These are phyloP conservation scores for human (Homo sapiens) DNA, from an alignment of 2,113 vertebrate species.

Conservation along the genomic window DNA sequence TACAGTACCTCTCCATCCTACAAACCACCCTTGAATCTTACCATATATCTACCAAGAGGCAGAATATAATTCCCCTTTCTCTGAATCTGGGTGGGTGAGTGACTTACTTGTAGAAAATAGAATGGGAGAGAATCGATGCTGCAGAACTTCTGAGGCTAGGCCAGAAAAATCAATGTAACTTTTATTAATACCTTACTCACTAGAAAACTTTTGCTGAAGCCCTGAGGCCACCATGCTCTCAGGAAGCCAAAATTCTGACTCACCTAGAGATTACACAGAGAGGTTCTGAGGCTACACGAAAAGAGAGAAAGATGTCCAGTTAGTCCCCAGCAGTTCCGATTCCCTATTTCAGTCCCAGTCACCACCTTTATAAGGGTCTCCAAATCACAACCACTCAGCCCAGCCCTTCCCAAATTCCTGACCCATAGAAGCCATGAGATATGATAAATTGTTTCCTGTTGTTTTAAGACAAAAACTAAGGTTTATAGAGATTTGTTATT, in stretches of 20 bases:
- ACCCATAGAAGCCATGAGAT: background rate
- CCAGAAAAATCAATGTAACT: background rate
- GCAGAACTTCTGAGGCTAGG: background rate
- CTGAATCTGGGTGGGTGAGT: background rate
- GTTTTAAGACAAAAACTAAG: background rate
- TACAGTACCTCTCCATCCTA: rapidly evolving
- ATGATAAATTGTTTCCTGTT: too few species aligned
- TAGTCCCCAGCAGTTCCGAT: background rate
- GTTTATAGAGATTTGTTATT: background rate
- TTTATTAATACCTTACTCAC: background rate
- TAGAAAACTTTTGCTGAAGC: background rate
- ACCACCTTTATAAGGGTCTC: too few species aligned
- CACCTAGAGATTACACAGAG: background rate
- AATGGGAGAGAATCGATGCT: background rate
- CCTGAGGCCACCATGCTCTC: background rate
- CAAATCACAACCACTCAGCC: too few species aligned
- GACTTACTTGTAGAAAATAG: background rate
- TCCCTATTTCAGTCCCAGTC: background rate
- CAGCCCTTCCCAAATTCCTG: too few species aligned
- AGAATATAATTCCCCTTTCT: background rate
- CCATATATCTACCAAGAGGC: background rate
- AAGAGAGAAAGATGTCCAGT: background rate
- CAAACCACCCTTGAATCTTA: background rate
- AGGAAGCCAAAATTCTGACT: background rate
- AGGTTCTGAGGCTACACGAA: background rate